Base-by-base conservation (phyloP, 2,888 invertebrate species). In the Orchestes rusci region DNA sequence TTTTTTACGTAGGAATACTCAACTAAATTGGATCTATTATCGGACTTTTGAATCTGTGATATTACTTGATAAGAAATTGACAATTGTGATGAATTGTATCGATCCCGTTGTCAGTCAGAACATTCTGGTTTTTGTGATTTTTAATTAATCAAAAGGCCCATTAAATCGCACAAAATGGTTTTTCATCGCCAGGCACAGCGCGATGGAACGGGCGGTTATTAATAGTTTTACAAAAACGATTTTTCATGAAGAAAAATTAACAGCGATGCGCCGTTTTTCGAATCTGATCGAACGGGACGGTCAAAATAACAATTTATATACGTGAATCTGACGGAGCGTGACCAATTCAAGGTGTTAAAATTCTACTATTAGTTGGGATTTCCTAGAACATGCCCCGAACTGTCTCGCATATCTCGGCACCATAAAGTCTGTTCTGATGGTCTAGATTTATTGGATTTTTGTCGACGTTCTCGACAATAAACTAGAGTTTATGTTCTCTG, bases 241-340 rank as follows among this genome's bases (percentile, higher is more conserved):
- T 60, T 60, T 60, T 62, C 62, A 60, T 60, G 57, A 48, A 54
- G 52, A 57, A 56, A 58, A 58, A 61, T 58, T 60, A 60, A 56
- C 50, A 47, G 50, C 44, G 31, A 41, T 48, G 36, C 33, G 44
- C 36, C n/a, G n/a, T n/a, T n/a, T 48, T 48, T n/a, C n/a, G n/a
- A n/a, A n/a, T n/a, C n/a, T n/a, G n/a, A n/a, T 53, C 53, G 52
- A 48, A 52, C 10, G 10, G 7, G 13, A 7, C 38, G 23, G 50
- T 50, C 56, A 55, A 53, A 55, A 55, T 52, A 56, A 47, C 49
- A 29, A 49, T 49, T 49, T 49, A 49, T 49, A 45, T 49, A 34
- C 38, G 40, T 17, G 17, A 32, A 45, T 37, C 36, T 50, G 44
- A 47, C 47, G 33, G 34, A 50, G 54, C 54, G 51, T 56, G 51